Base-by-base conservation (phyloP, 2,888 invertebrate species). In the Crematogaster levior region DNA sequence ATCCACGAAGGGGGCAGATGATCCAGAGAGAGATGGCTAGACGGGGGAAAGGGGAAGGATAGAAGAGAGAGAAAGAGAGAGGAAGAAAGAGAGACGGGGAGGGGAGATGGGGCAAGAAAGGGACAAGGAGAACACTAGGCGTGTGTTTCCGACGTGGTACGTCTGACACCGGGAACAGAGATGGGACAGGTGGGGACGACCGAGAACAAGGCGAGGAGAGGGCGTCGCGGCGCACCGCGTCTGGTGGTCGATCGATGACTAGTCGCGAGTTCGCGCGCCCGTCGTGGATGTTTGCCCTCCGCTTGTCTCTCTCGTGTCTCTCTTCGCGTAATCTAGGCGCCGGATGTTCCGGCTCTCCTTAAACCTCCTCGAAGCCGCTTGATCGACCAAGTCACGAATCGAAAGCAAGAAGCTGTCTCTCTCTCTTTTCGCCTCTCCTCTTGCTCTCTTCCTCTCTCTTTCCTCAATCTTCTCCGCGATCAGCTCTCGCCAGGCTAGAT, bases 211-310 rank as follows among this genome's bases (percentile, higher is more conserved):
- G 82, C 83, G 82, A 85, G 83, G 79, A 85, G 86, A 88, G 91
- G 89, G 90, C 92, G 92, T 91, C 90, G 91, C 89, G 89, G 91
- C 89, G 91, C 91, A 80, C 85, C 85, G 84, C 90, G 90, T 89
- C 87, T 82, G 80, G 73, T 84, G 72, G 77, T 89, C 90, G 91
- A 92, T 92, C 92, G 91, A 92, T 92, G 91, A 83, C 88, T 83
- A 88, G 88, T 85, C 85, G 84, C 85, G 88, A 86, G 89, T 88
- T 84, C 68, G 83, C 82, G 83, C 86, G 82, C 58, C 75, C 73
- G 58, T 63, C 56, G 37, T 43, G 34, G 40, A 40, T 24, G 21
- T 65, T 37, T 34, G 66, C 80, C 18, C 53, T 68, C 61, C 46
- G 30, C 37, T n/a, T 60, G 73, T 37, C 34, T n/a, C n/a, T 27